Percentiles rank a stretch among this genome's conserved stretches.
These are phyloP conservation scores for Oreohelix idahoensis DNA, from an alignment of 1,140 invertebrate genomes.

Conservation along the genomic window DNA sequence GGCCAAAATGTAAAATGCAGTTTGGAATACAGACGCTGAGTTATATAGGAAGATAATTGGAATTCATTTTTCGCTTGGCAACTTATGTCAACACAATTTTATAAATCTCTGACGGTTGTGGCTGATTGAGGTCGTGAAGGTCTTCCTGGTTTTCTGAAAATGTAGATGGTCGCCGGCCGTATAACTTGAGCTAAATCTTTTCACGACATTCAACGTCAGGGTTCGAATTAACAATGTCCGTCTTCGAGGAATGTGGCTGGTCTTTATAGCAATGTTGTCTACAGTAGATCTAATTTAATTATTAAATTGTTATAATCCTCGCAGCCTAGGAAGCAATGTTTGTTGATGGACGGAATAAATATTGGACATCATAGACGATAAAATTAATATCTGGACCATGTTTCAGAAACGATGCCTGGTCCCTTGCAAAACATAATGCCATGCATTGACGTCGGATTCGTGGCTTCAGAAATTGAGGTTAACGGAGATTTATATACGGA, in stretches of 20 bases:
- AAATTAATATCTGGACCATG: too few relatives aligned
- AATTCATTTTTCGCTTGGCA: not conserved
- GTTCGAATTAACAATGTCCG: not conserved
- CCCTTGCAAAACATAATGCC: too few relatives aligned
- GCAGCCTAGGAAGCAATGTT: too few relatives aligned
- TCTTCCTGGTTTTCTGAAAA: not conserved
- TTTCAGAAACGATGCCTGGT: too few relatives aligned
- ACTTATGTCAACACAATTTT: conserved; percentile 10
- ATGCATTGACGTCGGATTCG: too few relatives aligned
- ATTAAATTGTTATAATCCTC: too few relatives aligned
- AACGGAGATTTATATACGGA: too few relatives aligned
- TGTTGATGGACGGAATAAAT: too few relatives aligned
- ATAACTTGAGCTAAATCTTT: not conserved
- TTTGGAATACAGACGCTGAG: not conserved
- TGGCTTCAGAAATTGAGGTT: too few relatives aligned
- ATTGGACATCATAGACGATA: too few relatives aligned
- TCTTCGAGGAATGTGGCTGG: not conserved
- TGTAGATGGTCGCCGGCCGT: not conserved
- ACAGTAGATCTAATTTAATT: too few relatives aligned
- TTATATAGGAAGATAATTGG: not conserved
- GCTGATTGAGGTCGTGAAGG: not conserved
- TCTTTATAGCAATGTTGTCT: not conserved
- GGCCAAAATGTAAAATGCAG: not conserved
- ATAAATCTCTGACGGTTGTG: not conserved
- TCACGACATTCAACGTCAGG: not conserved